phyloP scores from a whole-genome alignment of 1,140 invertebrate genomes.

The Proales similis region DNA sequence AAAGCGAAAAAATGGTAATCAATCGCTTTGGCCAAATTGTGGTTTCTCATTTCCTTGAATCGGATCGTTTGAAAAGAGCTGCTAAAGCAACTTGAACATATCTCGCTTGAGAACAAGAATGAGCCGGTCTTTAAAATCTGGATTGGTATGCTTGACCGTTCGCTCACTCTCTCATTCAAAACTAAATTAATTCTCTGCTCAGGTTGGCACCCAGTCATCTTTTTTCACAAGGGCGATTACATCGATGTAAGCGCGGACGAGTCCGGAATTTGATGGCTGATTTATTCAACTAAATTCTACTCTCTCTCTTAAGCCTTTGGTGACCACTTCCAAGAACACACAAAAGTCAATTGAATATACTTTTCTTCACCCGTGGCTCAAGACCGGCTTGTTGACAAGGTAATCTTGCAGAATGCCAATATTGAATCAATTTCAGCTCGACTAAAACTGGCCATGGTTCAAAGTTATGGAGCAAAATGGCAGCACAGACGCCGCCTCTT shows the following conservation, averaged over 20 bases:
- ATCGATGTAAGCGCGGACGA: background rate
- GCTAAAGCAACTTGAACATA: background rate
- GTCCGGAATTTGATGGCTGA: background rate
- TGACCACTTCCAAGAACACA: slow-evolving; percentile 67
- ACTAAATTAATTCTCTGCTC: background rate
- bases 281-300: background rate
- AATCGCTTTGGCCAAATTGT: background rate
- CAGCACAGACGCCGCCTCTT: slow-evolving; percentile 71
- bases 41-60: background rate
- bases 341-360: slow-evolving; percentile 70
- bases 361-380: slow-evolving; percentile 56
- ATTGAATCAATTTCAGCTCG: background rate
- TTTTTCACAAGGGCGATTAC: slow-evolving; percentile 18
- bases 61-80: slow-evolving; percentile 20
- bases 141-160: background rate
- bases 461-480: slow-evolving; percentile 70
- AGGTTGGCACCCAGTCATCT: slow-evolving; percentile 27
- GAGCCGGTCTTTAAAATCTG: slow-evolving; percentile 16
- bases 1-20: slow-evolving; percentile 11
- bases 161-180: background rate
- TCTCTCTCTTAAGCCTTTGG: slow-evolving; percentile 46
- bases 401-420: background rate
- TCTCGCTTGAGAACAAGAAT: slow-evolving; percentile 6
- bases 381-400: slow-evolving; percentile 21
- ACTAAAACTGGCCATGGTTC: slow-evolving; percentile 48